phyloP scores from a whole-genome alignment of 2,113 vertebrate genomes.

The Gnathonemus longibarbis region DNA sequence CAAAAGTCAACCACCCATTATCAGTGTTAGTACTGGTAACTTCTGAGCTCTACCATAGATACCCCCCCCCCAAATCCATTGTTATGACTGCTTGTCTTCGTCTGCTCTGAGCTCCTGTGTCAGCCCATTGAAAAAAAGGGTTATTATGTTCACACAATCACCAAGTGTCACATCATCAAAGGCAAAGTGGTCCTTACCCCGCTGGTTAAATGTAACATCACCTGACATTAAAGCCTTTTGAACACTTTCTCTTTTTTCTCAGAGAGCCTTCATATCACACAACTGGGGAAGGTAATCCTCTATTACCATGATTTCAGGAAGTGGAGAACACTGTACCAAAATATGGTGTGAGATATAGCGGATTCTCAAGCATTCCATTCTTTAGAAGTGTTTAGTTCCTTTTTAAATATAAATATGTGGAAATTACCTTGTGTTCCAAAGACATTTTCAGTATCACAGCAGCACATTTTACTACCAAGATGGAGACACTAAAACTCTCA shows the following conservation, averaged over 20 bases:
- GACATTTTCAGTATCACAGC: neutral
- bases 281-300: neutral
- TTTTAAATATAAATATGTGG: neutral
- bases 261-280: neutral
- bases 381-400: neutral
- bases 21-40: neutral
- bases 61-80: neutral
- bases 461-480: neutral
- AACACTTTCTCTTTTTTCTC: neutral
- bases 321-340: neutral
- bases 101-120: neutral
- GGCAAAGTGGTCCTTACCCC: neutral
- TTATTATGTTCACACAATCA: constrained; percentile 7
- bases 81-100: neutral
- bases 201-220: constrained; percentile 2
- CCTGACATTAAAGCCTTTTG: neutral
- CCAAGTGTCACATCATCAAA: neutral
- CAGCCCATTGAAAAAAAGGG: neutral
- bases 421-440: neutral
- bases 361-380: neutral
- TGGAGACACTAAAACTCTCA: neutral
- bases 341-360: neutral
- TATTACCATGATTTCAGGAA: neutral
- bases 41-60: neutral
- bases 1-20: neutral